Conservation (phyloP, 2,888 invertebrate genomes). For the Coenonympha glycerion region DNA sequence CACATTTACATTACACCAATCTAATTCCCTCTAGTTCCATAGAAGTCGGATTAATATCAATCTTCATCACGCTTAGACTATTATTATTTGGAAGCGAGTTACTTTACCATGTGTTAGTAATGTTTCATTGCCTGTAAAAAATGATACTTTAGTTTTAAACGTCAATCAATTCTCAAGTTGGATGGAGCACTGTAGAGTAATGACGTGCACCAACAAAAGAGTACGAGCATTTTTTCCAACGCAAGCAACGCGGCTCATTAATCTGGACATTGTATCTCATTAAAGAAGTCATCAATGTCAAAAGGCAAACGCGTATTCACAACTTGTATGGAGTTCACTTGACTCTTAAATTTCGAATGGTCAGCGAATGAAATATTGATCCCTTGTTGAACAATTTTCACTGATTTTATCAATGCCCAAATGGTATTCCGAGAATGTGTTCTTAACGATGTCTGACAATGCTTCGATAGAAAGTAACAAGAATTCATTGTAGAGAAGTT, state of each 20-base stretch:
- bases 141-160: not conserved
- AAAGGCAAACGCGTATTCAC: conserved; percentile 10
- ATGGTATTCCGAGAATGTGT: not conserved
- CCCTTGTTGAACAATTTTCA: not conserved
- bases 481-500: not conserved
- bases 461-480: not conserved
- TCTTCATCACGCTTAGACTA: not conserved
- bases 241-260: conserved; percentile 14
- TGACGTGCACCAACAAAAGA: conserved; percentile 2
- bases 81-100: not conserved
- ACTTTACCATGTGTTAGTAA: not conserved
- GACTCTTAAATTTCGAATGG: not conserved
- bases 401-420: not conserved
- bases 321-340: not conserved
- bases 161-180: conserved; percentile 6
- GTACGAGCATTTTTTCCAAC: not conserved
- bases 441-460: not conserved
- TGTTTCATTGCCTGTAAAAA: not conserved
- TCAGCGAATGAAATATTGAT: not conserved
- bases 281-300: conserved; percentile 33
- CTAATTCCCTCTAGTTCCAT: too few species aligned
- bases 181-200: conserved; percentile 1
- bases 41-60: too few species aligned
- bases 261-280: conserved; percentile 22
- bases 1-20: too few species aligned